Base-by-base conservation (phyloP, 2,797 vertebrate genomes). In the Psittacula echo region DNA sequence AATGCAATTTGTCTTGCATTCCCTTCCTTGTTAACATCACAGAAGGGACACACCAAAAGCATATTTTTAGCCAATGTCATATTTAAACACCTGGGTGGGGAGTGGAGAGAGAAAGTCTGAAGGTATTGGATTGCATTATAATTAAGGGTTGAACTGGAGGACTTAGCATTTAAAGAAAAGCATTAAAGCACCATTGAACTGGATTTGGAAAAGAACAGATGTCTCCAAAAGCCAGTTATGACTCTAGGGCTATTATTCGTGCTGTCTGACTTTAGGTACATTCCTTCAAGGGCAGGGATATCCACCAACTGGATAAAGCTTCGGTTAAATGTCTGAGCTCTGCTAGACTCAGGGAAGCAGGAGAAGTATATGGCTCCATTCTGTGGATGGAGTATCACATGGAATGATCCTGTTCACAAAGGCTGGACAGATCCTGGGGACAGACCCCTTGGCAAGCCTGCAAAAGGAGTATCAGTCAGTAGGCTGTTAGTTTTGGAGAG, bases 401-500 rank as follows among this genome's bases (percentile, higher is more conserved):
- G 26, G 24, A 10, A 17, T 27, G 27, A 11, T 20, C 9, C 0
- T 2, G 27, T 64, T 84, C 39, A 5, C 7, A 22, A 39, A 0
- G 2, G 30, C 37, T 3, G 5, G 54, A 3, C 2, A 3, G 11
- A 34, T 44, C 23, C 17, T 66, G 20, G 27, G 51, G 37, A 51
- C 20, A 21, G 37, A 81, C 26, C 10, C 8, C 21, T n/a, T 51
- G n/a, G 37, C 23, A 61, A 60, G 37, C 13, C 66, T 51, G 24
- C 34, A 24, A 62, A 50, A 72, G 10, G 20, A 82, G 20, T 17
- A 29, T 32, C 54, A 64, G 16, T 44, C 44, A 39, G 27, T 4
- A 58, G 39, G 15, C 65, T 60, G 30, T 1, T 5, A 45, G n/a
- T 54, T 82, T 65, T 18, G 45, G 61, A 73, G 50, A 39, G 61